phyloP scores from a whole-genome alignment of 2,888 invertebrate species.

The Deroplatys truncata region DNA sequence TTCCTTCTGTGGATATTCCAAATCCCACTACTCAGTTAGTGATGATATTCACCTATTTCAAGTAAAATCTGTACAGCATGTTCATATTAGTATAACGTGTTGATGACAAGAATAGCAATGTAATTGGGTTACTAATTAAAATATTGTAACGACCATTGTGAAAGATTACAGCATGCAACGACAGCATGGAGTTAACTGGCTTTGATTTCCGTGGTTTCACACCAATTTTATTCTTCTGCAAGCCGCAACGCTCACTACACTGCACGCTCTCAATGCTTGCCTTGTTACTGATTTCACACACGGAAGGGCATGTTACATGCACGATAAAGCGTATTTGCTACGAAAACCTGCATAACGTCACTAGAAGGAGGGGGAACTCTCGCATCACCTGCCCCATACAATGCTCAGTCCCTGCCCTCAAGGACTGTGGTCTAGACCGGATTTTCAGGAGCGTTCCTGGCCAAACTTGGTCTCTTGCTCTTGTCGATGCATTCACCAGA shows the following conservation, averaged over 20 bases:
- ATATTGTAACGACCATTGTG: neutral
- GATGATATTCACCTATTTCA: too few relatives aligned
- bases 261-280: neutral
- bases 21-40: too few relatives aligned
- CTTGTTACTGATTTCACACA: neutral
- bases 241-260: neutral
- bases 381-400: neutral
- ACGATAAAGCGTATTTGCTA: neutral
- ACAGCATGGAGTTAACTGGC: neutral
- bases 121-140: neutral
- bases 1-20: too few relatives aligned
- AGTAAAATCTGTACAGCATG: too few relatives aligned
- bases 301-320: neutral
- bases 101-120: neutral
- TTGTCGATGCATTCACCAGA: neutral
- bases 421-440: neutral
- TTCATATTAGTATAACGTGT: too few relatives aligned
- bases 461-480: neutral
- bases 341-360: neutral
- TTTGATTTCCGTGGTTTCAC: neutral
- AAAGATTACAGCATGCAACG: neutral
- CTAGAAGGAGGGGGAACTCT: neutral
- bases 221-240: neutral
- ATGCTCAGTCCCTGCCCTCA: neutral
- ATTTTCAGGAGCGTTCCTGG: neutral